phyloP scores from a whole-genome alignment of 2,797 vertebrate species.

The Hydrolagus colliei region DNA sequence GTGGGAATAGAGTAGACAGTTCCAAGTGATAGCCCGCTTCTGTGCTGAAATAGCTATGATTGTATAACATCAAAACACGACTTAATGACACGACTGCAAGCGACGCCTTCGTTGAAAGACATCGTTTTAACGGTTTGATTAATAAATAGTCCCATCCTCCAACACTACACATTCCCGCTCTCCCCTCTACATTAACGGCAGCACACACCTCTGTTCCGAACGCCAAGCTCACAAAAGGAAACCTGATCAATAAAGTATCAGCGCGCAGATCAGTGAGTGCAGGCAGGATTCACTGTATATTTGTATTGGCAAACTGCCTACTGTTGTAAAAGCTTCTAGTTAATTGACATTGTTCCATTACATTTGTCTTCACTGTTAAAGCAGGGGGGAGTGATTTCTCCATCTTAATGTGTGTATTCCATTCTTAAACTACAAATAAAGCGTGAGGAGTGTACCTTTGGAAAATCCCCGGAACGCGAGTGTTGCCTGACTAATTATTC shows the following conservation, averaged over 20 bases:
- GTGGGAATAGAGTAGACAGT: no score
- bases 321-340: slow-evolving; percentile 4
- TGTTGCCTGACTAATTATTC: no score
- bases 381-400: slow-evolving; percentile 3
- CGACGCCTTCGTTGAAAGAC: no score
- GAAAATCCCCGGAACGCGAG: no score
- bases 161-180: not conserved
- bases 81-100: no score
- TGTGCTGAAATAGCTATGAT: no score
- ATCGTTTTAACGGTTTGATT: not conserved
- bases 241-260: slow-evolving; percentile 11
- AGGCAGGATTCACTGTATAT: not conserved
- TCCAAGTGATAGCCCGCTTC: no score
- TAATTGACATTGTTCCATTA: slow-evolving; percentile 22
- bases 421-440: not conserved
- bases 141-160: not conserved
- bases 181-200: not conserved
- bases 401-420: not conserved
- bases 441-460: no score
- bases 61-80: no score
- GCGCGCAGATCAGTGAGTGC: not conserved
- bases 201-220: not conserved
- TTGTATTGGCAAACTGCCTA: slow-evolving; percentile 30
- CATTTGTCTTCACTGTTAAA: not conserved
- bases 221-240: no score